Evolutionary conservation across 2,888 invertebrate genomes (phyloP).

Genomic region (Cephus pygmeus): DNA sequence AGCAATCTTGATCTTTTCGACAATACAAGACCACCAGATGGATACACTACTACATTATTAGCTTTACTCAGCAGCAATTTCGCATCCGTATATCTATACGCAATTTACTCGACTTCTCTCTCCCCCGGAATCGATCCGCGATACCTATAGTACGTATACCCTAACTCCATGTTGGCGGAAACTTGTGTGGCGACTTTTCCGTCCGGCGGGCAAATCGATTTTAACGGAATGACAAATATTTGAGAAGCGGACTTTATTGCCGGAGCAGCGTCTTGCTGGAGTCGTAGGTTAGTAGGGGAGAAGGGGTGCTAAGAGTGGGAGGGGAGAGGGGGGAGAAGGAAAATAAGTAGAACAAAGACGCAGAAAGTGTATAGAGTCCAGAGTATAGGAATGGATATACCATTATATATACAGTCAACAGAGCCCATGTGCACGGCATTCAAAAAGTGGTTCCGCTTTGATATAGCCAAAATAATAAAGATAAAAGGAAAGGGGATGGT

Average conservation of each 20-base stretch:
- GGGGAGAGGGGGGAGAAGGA: neutral
- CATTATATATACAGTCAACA: neutral
- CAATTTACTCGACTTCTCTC: neutral
- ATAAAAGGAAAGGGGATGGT: constrained; percentile 23
- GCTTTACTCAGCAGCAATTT: neutral
- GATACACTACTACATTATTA: neutral
- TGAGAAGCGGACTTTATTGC: constrained; percentile 27
- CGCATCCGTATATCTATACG: neutral
- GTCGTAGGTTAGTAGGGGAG: neutral
- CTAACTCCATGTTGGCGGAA: neutral
- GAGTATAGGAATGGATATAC: neutral
- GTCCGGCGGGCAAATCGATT: constrained; percentile 19
- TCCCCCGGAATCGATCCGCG: neutral
- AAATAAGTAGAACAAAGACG: neutral
- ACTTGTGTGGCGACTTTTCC: neutral
- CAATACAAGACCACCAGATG: neutral
- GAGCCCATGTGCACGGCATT: neutral
- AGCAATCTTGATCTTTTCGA: neutral
- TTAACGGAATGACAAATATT: constrained; percentile 31
- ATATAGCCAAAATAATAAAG: constrained; percentile 10
- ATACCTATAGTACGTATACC: neutral
- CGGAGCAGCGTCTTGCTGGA: neutral
- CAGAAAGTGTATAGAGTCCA: neutral
- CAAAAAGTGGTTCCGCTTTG: neutral
- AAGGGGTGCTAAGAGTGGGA: neutral